Base-by-base conservation (phyloP, 2,888 invertebrate genomes). In the Chymomyza caudatula region DNA sequence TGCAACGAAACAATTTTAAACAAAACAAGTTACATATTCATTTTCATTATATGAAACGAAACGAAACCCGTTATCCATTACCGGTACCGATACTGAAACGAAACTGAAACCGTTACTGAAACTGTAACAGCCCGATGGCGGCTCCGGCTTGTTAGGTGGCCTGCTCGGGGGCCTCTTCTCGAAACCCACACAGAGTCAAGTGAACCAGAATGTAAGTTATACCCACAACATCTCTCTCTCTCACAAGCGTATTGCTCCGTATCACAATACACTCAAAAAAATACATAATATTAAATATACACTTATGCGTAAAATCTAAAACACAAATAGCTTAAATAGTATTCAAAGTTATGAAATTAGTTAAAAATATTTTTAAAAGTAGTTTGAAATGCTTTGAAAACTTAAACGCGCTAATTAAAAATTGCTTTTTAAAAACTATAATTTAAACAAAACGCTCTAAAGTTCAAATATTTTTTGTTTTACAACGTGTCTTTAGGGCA, bases 151-250 rank as follows among this genome's bases (percentile, higher is more conserved):
- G 84, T 89, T 89, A 88, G 89, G 89, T 84, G 89, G 89, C 82
- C 88, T 89, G 80, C 89, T 89, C 80, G 89, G 89, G 78, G 89
- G 89, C 85, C 89, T 89, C 78, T 89, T 89, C 87, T 88, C 89
- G 81, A 89, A 89, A 88, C 88, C 88, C 82, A 87, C 83, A 85
- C 88, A 87, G 82, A 89, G 67, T 88, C 88, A 88, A 87, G 88
- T 85, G 85, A 87, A 87, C 83, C 85, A 88, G 81, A 88, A 89
- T 86, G 89, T 89, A 89, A 89, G 89, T 89, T 86, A 73, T 76
- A 77, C 79, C 79, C 82, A 85, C 84, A 81, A 82, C 81, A 84
- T 81, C 71, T 76, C 71, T 75, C 79, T 70, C 85, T 66, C 61
- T 75, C 74, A 68, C 76, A 81, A 51, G 61, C 60, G 54, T 71